These are phyloP conservation scores for Astreopora myriophthalma DNA, from an alignment of 64 coral and sea anemone genomes.

Conservation along the genomic window DNA sequence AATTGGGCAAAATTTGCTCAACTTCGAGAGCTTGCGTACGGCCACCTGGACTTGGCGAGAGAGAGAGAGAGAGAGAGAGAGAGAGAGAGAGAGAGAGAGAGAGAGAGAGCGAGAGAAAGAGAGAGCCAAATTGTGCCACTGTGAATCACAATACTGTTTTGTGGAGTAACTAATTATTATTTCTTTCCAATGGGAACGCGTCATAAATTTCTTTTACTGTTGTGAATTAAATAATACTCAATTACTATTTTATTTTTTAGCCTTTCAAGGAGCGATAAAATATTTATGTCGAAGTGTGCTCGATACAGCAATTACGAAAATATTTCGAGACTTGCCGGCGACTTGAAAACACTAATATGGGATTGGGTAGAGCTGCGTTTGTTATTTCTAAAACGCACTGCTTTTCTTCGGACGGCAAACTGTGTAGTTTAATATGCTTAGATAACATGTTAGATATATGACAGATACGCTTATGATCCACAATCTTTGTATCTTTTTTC, in stretches of 20 bases:
- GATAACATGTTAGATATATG: background rate
- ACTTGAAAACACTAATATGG: background rate
- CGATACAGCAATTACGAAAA: conserved; percentile 78
- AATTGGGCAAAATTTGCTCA: background rate
- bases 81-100: background rate
- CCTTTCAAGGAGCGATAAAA: conserved; percentile 83
- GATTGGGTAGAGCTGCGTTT: background rate
- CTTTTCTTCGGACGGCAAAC: background rate
- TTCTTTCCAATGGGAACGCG: conserved; percentile 21
- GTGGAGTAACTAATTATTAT: conserved; percentile 49
- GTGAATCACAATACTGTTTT: conserved; percentile 55
- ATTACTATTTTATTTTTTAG: conserved; percentile 91
- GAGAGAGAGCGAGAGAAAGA: background rate
- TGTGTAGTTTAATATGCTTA: conserved; percentile 17
- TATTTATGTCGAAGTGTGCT: conserved; percentile 73
- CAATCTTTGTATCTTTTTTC: conserved; percentile 65
- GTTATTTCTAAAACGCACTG: background rate
- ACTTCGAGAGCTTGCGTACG: background rate
- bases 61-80: background rate
- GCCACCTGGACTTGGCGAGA: conserved; percentile 55
- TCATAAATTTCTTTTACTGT: conserved; percentile 56
- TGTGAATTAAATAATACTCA: conserved; percentile 82
- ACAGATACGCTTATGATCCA: background rate
- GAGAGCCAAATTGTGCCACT: conserved; percentile 3
- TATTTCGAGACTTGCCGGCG: conserved; percentile 42